These are phyloP conservation scores for Nudaria mundana DNA, from an alignment of 2,888 invertebrate species.

Conservation along the genomic window DNA sequence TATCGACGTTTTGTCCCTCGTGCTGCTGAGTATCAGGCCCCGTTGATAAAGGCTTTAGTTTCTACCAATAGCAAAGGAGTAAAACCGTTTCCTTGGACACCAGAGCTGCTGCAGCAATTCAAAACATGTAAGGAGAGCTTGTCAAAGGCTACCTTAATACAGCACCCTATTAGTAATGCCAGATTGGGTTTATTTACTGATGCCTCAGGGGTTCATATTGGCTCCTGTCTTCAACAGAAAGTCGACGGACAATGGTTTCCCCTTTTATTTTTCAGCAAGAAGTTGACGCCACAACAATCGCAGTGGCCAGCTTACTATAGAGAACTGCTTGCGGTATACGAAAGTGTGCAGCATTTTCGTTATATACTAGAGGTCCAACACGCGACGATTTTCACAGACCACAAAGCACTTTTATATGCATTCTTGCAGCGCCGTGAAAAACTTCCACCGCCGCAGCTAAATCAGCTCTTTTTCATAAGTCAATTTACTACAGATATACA, in stretches of 20 bases:
- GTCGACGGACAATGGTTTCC: too few species aligned
- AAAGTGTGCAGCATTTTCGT: slow-evolving; percentile 15
- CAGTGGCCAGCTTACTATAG: not conserved
- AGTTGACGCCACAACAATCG: not conserved
- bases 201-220: not conserved
- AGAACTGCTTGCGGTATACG: slow-evolving; percentile 15
- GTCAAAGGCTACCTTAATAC: too few species aligned
- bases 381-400: slow-evolving; percentile 18
- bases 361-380: slow-evolving; percentile 14
- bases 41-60: not conserved
- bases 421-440: slow-evolving; percentile 19
- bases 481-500: slow-evolving; percentile 31
- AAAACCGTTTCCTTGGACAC: not conserved
- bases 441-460: slow-evolving; percentile 11
- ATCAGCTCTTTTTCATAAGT: slow-evolving; percentile 22
- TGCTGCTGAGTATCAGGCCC: not conserved
- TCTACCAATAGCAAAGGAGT: not conserved
- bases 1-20: not conserved
- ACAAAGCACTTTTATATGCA: slow-evolving; percentile 20
- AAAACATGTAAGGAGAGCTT: not conserved
- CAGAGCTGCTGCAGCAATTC: not conserved
- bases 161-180: too few species aligned
- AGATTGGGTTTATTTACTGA: not conserved
- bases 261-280: not conserved
- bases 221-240: not conserved